Evolutionary conservation across 2,797 vertebrate genomes (phyloP).

Genomic region (Glossophaga mutica): DNA sequence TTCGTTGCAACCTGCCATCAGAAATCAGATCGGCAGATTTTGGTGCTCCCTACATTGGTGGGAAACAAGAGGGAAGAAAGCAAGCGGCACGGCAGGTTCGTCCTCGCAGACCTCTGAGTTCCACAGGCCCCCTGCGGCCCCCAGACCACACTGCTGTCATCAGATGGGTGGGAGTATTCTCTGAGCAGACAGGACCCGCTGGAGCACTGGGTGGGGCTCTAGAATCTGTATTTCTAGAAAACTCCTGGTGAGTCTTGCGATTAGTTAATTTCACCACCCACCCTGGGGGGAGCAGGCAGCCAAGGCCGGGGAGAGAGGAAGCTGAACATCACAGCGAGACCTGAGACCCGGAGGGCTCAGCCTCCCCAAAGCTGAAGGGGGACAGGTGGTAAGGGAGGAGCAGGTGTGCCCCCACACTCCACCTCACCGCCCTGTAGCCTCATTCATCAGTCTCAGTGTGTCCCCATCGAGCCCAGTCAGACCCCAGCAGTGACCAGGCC

Average conservation of each 20-base stretch:
- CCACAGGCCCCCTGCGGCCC: neutral
- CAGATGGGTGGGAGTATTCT: neutral
- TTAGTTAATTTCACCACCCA: too few relatives aligned
- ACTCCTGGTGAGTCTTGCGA: neutral
- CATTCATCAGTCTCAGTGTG: accelerated
- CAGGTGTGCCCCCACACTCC: too few relatives aligned
- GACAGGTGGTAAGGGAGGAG: neutral
- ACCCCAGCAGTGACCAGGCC: neutral
- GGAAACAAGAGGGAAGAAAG: neutral
- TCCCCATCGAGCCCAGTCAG: neutral
- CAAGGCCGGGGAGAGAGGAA: neutral
- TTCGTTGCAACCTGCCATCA: too few relatives aligned
- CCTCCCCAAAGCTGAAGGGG: neutral
- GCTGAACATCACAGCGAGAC: neutral
- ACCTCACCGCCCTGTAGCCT: neutral
- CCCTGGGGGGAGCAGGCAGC: neutral
- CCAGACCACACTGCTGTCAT: neutral
- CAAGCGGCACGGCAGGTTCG: neutral
- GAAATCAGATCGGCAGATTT: neutral
- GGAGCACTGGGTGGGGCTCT: neutral
- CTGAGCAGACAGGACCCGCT: neutral
- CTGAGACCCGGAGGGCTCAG: neutral
- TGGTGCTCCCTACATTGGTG: neutral
- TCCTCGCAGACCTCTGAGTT: neutral
- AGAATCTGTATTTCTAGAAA: accelerated